Evolutionary conservation across 2,888 invertebrate genomes (phyloP).

Genomic region (Cerastis leucographa): DNA sequence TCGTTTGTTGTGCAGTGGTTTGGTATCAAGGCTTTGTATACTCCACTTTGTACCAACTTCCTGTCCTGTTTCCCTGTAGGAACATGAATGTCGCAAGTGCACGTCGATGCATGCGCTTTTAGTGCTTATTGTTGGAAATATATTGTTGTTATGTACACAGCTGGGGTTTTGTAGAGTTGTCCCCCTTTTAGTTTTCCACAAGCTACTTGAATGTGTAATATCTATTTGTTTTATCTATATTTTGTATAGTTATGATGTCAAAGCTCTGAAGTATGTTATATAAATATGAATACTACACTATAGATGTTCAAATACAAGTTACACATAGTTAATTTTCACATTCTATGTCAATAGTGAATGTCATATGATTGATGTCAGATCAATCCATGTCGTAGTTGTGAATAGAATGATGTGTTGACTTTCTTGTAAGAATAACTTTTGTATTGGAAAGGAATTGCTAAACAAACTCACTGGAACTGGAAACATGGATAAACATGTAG

Average conservation of each 20-base stretch:
- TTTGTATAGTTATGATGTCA: constrained; percentile 54
- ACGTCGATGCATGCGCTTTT: constrained; percentile 84
- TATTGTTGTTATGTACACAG: constrained; percentile 45
- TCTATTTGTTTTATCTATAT: constrained; percentile 24
- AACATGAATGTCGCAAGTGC: constrained; percentile 71
- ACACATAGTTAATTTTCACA: constrained; percentile 32
- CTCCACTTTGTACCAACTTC: constrained; percentile 77
- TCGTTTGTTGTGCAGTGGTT: constrained; percentile 73
- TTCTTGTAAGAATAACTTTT: constrained; percentile 5
- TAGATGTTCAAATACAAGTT: constrained; percentile 28
- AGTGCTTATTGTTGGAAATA: constrained; percentile 60
- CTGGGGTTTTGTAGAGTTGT: constrained; percentile 33
- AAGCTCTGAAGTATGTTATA: constrained; percentile 37
- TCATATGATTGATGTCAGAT: constrained; percentile 41
- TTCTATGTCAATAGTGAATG: constrained; percentile 45
- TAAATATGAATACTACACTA: constrained; percentile 36
- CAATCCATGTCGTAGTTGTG: background rate
- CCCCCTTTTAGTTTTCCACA: constrained; percentile 10
- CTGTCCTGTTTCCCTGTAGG: constrained; percentile 79
- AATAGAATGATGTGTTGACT: constrained; percentile 20
- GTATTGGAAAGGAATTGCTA: background rate
- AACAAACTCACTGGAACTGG: no score
- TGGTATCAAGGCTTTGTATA: constrained; percentile 74
- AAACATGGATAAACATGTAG: no score
- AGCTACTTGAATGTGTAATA: constrained; percentile 22